These are phyloP conservation scores for Brachypodius melanocephalos DNA, from an alignment of 2,113 vertebrate genomes.

Conservation along the genomic window DNA sequence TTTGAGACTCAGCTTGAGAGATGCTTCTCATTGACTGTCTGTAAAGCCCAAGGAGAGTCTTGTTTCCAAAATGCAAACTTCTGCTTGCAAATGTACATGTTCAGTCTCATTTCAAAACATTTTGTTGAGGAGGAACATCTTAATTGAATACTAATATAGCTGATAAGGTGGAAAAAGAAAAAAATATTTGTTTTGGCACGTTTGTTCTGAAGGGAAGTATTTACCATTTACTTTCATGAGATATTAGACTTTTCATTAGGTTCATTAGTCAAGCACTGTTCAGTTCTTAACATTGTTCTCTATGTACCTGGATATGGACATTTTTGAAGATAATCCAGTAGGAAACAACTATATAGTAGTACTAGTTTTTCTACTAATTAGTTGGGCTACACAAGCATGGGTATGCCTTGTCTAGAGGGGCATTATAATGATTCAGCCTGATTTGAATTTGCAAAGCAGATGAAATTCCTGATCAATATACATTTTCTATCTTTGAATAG, in stretches of 20 bases:
- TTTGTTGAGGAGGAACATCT: background rate
- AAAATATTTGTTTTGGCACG: background rate
- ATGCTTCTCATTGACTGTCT: background rate
- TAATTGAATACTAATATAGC: background rate
- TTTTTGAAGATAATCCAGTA: background rate
- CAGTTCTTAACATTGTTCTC: background rate
- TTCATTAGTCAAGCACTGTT: background rate
- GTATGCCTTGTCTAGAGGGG: background rate
- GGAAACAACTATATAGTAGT: rapidly evolving
- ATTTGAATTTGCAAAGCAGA: background rate
- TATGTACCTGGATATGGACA: background rate
- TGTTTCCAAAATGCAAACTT: background rate
- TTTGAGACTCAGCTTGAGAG: background rate
- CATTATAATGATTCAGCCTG: background rate
- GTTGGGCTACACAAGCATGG: background rate
- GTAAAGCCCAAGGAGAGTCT: background rate
- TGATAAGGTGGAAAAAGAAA: background rate
- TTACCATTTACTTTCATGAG: background rate
- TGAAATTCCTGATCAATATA: background rate
- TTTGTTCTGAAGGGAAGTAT: background rate
- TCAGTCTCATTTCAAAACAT: background rate
- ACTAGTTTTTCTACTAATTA: background rate
- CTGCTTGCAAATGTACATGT: background rate
- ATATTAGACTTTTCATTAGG: background rate
- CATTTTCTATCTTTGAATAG: background rate